Percentiles rank a stretch among this genome's conserved stretches.
These are phyloP conservation scores for Drosophila chauvacae DNA, from an alignment of 1,140 invertebrate species.

Conservation along the genomic window DNA sequence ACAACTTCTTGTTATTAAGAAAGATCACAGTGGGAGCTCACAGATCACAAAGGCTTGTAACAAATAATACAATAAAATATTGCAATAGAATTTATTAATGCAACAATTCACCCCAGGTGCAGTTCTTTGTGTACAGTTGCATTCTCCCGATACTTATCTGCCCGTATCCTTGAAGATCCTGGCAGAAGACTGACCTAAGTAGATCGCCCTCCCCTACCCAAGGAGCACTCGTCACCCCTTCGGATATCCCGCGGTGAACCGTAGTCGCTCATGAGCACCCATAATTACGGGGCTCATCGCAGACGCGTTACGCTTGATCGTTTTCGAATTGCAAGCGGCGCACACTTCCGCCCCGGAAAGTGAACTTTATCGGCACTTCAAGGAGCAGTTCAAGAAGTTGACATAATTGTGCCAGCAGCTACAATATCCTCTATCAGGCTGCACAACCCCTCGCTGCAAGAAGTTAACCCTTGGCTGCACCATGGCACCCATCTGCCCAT, in stretches of 20 bases:
- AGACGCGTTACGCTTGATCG: constrained; percentile 73
- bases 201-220: background rate
- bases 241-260: constrained; percentile 54
- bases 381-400: constrained; percentile 72
- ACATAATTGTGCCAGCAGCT: constrained; percentile 77
- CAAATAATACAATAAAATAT: constrained; percentile 6
- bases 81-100: constrained; percentile 14
- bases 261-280: constrained; percentile 56
- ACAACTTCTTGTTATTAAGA: background rate
- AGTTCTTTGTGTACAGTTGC: constrained; percentile 24
- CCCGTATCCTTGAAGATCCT: constrained; percentile 42
- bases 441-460: constrained; percentile 38
- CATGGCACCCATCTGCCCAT: constrained; percentile 42
- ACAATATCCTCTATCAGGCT: constrained; percentile 6
- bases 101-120: constrained; percentile 12
- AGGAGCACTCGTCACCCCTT: constrained; percentile 13
- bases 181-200: constrained; percentile 12
- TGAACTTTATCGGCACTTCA: constrained; percentile 50
- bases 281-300: constrained; percentile 68
- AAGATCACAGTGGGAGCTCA: constrained; percentile 14
- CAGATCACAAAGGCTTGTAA: background rate
- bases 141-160: constrained; percentile 22
- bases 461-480: constrained; percentile 53
- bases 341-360: constrained; percentile 63
- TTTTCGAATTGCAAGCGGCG: constrained; percentile 74